Base-by-base conservation (phyloP, 2,797 vertebrate genomes). In the Triplophysa yarkandensis region DNA sequence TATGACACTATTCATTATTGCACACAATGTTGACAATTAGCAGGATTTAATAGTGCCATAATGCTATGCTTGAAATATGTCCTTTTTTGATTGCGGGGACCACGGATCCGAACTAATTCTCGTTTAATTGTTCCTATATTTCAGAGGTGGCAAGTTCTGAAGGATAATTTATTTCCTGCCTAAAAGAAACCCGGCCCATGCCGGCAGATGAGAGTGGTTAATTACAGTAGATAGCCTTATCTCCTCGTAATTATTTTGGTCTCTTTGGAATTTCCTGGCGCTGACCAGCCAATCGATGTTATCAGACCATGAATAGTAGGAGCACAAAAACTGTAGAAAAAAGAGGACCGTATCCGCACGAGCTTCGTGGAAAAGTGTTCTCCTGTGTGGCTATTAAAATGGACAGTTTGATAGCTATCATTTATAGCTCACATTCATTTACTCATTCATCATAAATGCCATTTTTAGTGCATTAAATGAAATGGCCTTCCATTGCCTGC, bases 101-200 rank as follows among this genome's bases (percentile, higher is more conserved):
- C 92, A 93, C 93, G 92, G 93, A 93, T 95, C 93, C 92, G 90
- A 91, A 94, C 92, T 92, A 93, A 95, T 94, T 94, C 91, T 90
- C 92, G 87, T 92, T 93, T 94, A 94, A 95, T 95, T 95, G 92
- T 95, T 93, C 92, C 90, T 90, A 91, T 92, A 93, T 94, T 93
- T 94, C 93, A 95, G 86, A 88, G 86, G 88, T 85, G 81, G 86
- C 87, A 86, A 86, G 84, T 86, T 91, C 89, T 88, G 81, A 88
- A 84, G 87, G 87, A 88, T 94, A 91, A 95, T 95, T 94, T 93
- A 94, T 94, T 93, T 93, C 89, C 86, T 89, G 85, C 88, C 87
- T 92, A 87, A 85, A 82, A 91, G 88, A 79, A 82, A 89, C 82
- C 80, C 77, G 54, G 39, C 77, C 62, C 1, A 77, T 87, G 79